A percentile compares a stretch with the other conserved stretches of the same genome.
These are phyloP conservation scores for Hyperoplus immaculatus DNA, from an alignment of 2,797 vertebrate genomes.

Conservation along the genomic window DNA sequence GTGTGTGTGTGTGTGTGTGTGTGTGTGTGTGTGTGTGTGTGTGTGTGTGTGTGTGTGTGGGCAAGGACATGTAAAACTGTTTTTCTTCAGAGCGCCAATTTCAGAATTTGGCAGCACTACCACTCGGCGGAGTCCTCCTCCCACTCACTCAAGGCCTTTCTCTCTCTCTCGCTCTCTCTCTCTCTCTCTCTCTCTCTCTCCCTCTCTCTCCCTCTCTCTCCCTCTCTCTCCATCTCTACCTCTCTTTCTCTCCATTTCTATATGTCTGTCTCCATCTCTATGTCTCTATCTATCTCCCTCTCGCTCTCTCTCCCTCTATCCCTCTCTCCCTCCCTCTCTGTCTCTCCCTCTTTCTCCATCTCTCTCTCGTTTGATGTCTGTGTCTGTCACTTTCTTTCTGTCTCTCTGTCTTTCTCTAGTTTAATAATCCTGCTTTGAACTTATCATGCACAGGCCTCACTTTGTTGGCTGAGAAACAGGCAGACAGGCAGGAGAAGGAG, in stretches of 20 bases:
- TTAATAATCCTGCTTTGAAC: conserved; percentile 85
- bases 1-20: not conserved
- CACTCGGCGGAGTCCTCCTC: conserved; percentile 69
- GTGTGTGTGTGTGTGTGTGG: conserved; percentile 38
- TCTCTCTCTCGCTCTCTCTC: conserved; percentile 78
- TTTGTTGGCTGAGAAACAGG: conserved; percentile 60
- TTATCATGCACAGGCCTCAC: conserved; percentile 70
- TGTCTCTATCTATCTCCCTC: too few relatives aligned
- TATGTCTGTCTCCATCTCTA: too few relatives aligned
- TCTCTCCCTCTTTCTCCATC: too few relatives aligned
- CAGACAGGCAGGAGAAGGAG: conserved; percentile 49
- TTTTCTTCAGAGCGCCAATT: conserved; percentile 71
- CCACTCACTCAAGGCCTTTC: conserved; percentile 64
- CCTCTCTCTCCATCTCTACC: conserved; percentile 50
- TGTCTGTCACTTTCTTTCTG: conserved; percentile 81
- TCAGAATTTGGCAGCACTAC: conserved; percentile 78
- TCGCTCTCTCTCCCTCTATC: too few relatives aligned
- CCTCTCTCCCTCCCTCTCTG: too few relatives aligned
- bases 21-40: conserved; percentile 26
- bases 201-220: conserved; percentile 82
- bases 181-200: conserved; percentile 78
- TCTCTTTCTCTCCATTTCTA: too few relatives aligned
- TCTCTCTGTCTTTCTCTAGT: conserved; percentile 81
- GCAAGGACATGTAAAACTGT: conserved; percentile 56
- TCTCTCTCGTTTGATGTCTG: conserved; percentile 77